Base-by-base conservation (phyloP, 2,113 vertebrate genomes). In the Parus major region DNA sequence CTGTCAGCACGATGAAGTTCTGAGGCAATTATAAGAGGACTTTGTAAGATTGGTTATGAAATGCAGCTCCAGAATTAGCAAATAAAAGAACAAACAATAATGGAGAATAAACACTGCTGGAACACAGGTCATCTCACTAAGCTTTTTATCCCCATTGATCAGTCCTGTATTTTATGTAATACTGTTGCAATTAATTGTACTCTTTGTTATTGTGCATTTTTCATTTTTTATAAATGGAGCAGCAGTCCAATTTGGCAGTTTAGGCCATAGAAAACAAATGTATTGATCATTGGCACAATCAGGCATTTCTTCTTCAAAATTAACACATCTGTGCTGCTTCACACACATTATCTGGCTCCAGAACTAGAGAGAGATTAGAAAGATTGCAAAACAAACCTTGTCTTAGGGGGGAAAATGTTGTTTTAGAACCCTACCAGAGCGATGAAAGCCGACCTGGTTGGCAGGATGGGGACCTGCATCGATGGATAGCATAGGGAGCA, bases 371-470 rank as follows among this genome's bases (percentile, higher is more conserved):
- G 56, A 81, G 39, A 27, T 33, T 14, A 12, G 10, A 78, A 46
- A 86, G 28, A 27, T 57, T 42, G 70, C 36, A 76, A 72, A 88
- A n/a, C 9, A 75, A 88, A 70, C n/a, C 36, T 23, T 8, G 5
- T 41, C 5, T 61, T 8, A 84, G 22, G 5, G 8, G 55, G 21
- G 21, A 39, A 56, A 29, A 89, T 6, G 18, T 57, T 90, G 49
- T 15, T 63, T 93, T 59, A 47, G n/a, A 20, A 61, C 73, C 96
- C 86, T 98, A 98, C 98, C 97, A 17, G 98, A 98, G 16, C 41
- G 94, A 92, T 98, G 97, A 65, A 99, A 99, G 24, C 91, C 86
- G 53, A 98, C 97, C 61, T 99, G 98, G 83, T 98, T 99, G 96
- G 98, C 97, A 9, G 97, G 92, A 82, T 95, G 92, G 1, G 98